phyloP scores from a whole-genome alignment of 1,140 invertebrate genomes.

The Palaemon carinicauda region DNA sequence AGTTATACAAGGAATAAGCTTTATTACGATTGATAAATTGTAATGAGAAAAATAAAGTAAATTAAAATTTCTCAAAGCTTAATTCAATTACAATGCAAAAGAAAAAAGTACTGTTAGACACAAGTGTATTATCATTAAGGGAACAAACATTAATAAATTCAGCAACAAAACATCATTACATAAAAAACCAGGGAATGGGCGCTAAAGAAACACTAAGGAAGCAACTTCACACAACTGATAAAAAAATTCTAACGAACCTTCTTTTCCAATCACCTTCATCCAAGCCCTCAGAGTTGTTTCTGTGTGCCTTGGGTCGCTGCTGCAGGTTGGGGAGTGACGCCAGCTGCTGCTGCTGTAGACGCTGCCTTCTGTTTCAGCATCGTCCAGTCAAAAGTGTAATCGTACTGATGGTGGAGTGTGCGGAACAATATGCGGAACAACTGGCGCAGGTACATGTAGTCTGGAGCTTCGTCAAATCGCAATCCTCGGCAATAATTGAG shows the following conservation, averaged over 20 bases:
- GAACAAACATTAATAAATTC: too few species aligned
- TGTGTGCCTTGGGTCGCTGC: slow-evolving; percentile 48
- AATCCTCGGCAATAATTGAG: slow-evolving; percentile 74
- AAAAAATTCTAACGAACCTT: neutral
- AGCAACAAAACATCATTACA: neutral
- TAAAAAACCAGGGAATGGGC: neutral
- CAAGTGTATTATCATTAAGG: too few species aligned
- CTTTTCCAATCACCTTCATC: neutral
- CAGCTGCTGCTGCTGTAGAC: slow-evolving; percentile 45
- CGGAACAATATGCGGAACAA: slow-evolving; percentile 74
- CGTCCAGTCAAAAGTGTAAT: slow-evolving; percentile 76
- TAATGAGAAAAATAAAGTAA: too few species aligned
- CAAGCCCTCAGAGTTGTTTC: slow-evolving; percentile 45
- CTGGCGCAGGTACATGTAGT: slow-evolving; percentile 76
- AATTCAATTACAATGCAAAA: too few species aligned
- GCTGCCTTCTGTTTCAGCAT: slow-evolving; percentile 71
- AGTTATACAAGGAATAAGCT: too few species aligned
- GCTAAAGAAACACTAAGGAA: neutral
- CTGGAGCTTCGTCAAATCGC: slow-evolving; percentile 74
- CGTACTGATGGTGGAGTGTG: slow-evolving; percentile 73
- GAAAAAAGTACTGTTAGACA: too few species aligned
- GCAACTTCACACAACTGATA: neutral
- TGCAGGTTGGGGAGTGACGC: slow-evolving; percentile 45
- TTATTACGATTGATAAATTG: too few species aligned
- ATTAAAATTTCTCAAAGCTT: too few species aligned